Base-by-base conservation (phyloP, 2,797 vertebrate species). In the Catostomus latipinnis region DNA sequence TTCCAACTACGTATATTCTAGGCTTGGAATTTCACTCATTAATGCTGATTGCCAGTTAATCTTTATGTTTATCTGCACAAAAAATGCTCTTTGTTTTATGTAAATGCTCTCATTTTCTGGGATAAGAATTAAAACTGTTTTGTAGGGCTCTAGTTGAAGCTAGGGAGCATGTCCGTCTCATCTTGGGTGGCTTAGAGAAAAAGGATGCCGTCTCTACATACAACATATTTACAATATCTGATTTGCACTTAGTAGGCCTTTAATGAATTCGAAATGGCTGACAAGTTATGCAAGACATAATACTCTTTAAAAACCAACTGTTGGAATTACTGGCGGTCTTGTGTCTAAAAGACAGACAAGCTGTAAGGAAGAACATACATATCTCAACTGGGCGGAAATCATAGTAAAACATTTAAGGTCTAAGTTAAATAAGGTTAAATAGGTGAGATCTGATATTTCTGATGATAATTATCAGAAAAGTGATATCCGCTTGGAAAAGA, bases 261-360 rank as follows among this genome's bases (percentile, higher is more conserved):
- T 71, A 66, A 79, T 58, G 53, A 69, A 71, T 52, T 79, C 61
- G 61, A 79, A 79, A 79, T 72, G 52, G 60, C 69, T 79, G 69
- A 60, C 68, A 79, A 79, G 77, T 79, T 65, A 72, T 79, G 76
- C 76, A 34, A 56, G 77, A 80, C 68, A 62, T 68, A 61, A 68
- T 60, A 34, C 70, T 58, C 46, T 73, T 72, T 65, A 66, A 66
- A 79, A 13, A 52, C 68, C 62, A 71, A 65, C 61, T 73, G 53
- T 67, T 72, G 18, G 62, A 73, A 80, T 72, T 80, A 80, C 61
- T 49, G 63, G 45, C 74, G 58, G 43, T 68, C 63, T 75, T 53
- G 22, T 49, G 46, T 48, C 48, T 70, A 16, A 68, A 34, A 71
- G 46, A 45, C 57, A 67, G 46, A 62, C 34, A 62, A 50, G 74